Percentiles rank a stretch among this genome's conserved stretches.
Conservation (phyloP, 2,888 invertebrate species). For the Crocallis elinguaria region DNA sequence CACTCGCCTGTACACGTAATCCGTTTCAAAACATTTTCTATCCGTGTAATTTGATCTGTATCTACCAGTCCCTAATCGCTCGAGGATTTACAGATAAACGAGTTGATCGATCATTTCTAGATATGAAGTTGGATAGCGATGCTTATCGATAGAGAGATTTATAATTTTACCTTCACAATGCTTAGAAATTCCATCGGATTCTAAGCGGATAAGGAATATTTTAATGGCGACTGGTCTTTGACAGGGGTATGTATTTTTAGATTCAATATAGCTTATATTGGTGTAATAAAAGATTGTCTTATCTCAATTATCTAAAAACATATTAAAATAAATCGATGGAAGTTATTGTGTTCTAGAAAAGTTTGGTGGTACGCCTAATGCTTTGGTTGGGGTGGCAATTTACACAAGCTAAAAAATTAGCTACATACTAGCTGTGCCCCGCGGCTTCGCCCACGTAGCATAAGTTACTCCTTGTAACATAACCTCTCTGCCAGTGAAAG, state of each 20-base stretch:
- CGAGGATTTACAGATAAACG: constrained; percentile 69
- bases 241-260: background rate
- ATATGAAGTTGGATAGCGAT: constrained; percentile 70
- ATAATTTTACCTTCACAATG: constrained; percentile 54
- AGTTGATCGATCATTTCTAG: constrained; percentile 74
- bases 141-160: constrained; percentile 67
- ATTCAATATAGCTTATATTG: background rate
- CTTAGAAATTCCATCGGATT: constrained; percentile 43
- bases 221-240: constrained; percentile 5
- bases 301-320: too few relatives aligned
- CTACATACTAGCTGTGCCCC: too few relatives aligned
- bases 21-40: constrained; percentile 52
- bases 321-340: too few relatives aligned
- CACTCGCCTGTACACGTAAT: constrained; percentile 30
- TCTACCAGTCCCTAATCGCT: constrained; percentile 60
- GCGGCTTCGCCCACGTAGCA: too few relatives aligned
- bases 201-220: constrained; percentile 22
- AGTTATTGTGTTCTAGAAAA: too few relatives aligned
- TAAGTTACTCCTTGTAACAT: too few relatives aligned
- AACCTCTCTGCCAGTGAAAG: too few relatives aligned
- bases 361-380: too few relatives aligned
- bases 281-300: background rate
- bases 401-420: too few relatives aligned
- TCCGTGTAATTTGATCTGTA: constrained; percentile 68
- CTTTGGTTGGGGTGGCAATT: too few relatives aligned